These are phyloP conservation scores for Eristalis pertinax DNA, from an alignment of 2,888 invertebrate genomes.

Conservation along the genomic window DNA sequence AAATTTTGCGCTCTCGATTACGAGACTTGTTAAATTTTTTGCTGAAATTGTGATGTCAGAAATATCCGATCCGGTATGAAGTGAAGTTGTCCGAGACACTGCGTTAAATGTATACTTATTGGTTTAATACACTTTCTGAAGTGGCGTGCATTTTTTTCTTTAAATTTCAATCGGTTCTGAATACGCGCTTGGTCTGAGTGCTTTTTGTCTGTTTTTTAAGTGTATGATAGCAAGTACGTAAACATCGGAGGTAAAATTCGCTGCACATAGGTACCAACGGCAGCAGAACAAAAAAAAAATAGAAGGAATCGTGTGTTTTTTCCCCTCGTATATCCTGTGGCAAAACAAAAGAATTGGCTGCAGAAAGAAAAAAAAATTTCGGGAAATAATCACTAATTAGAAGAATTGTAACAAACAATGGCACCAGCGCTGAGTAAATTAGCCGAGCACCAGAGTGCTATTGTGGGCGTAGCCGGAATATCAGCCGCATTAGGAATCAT, in stretches of 20 bases:
- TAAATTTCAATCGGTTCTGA: not conserved
- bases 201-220: not conserved
- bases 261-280: not conserved
- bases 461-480: slow-evolving; percentile 86
- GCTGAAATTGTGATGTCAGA: slow-evolving; percentile 45
- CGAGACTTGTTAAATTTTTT: slow-evolving; percentile 29
- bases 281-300: not conserved
- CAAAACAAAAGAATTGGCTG: slow-evolving; percentile 4
- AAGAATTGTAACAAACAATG: slow-evolving; percentile 82
- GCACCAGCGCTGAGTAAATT: slow-evolving; percentile 90
- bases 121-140: slow-evolving; percentile 9
- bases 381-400: slow-evolving; percentile 14
- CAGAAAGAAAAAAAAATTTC: not conserved
- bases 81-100: slow-evolving; percentile 11
- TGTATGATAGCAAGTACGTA: slow-evolving; percentile 8
- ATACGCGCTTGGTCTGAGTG: not conserved
- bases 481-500: slow-evolving; percentile 85
- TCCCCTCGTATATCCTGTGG: not conserved
- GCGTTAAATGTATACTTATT: slow-evolving; percentile 2
- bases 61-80: slow-evolving; percentile 43
- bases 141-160: slow-evolving; percentile 26
- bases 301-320: not conserved
- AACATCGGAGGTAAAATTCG: slow-evolving; percentile 13
- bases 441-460: slow-evolving; percentile 84
- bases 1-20: slow-evolving; percentile 48